A percentile compares a stretch with the other conserved stretches of the same genome.
phyloP scores from a whole-genome alignment of 2,113 vertebrate species.

The Neodontobutis hainanensis region DNA sequence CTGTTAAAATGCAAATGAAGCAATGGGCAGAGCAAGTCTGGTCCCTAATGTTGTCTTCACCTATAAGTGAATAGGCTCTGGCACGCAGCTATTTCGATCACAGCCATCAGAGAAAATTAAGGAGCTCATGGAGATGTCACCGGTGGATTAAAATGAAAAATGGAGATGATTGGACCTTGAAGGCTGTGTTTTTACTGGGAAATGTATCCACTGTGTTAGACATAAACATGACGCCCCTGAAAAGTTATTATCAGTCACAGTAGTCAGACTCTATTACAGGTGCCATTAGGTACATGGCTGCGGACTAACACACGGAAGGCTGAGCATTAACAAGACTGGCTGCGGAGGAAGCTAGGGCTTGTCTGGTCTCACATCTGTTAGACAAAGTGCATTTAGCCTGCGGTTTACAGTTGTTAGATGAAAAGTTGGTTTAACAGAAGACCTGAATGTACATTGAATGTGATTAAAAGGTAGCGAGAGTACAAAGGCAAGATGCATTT shows the following conservation, averaged over 20 bases:
- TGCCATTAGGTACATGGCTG: too few relatives aligned
- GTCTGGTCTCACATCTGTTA: too few relatives aligned
- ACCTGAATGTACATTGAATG: too few relatives aligned
- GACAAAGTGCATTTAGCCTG: too few relatives aligned
- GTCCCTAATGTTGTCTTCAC: slow-evolving; percentile 31
- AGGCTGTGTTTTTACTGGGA: slow-evolving; percentile 5
- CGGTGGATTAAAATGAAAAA: not conserved
- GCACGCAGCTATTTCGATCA: slow-evolving; percentile 31
- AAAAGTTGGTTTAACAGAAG: too few relatives aligned
- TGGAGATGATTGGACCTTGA: not conserved
- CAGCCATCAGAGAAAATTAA: slow-evolving; percentile 33
- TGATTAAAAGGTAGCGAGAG: too few relatives aligned
- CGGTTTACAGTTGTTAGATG: too few relatives aligned
- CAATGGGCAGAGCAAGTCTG: slow-evolving; percentile 43
- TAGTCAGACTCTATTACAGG: not conserved
- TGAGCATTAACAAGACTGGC: not conserved
- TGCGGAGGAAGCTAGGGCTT: too few relatives aligned
- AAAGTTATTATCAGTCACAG: not conserved
- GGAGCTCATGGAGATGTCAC: not conserved
- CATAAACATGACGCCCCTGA: slow-evolving; percentile 9
- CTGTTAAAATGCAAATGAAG: slow-evolving; percentile 77
- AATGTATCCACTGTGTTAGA: slow-evolving; percentile 8
- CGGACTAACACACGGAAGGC: not conserved
- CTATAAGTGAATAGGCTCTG: slow-evolving; percentile 23
- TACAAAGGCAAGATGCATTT: too few relatives aligned